Evolutionary conservation across 2,888 invertebrate species (phyloP).

Genomic region (Pristionchus maxplancki): DNA sequence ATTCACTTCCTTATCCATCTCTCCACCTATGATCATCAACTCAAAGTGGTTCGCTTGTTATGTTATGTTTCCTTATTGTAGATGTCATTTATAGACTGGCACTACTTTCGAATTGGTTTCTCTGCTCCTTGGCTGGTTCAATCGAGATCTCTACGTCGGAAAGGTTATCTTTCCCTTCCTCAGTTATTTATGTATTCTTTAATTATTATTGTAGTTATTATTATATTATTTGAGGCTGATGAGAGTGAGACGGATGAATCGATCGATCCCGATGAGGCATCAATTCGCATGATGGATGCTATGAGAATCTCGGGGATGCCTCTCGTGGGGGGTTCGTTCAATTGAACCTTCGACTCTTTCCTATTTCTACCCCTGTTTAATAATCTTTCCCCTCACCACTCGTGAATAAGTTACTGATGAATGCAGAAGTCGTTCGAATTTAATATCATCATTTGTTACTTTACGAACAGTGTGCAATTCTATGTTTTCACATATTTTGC

Average conservation of each 20-base stretch:
- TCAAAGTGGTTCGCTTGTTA: not conserved
- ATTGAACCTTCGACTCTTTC: too few species aligned
- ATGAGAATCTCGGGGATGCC: not conserved
- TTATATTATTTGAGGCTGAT: not conserved
- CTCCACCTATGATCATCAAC: constrained; percentile 3
- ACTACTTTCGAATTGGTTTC: not conserved
- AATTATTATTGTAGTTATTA: not conserved
- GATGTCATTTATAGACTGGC: not conserved
- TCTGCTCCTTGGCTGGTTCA: constrained; percentile 4
- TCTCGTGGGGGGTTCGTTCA: too few species aligned
- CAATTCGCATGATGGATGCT: not conserved
- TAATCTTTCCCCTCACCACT: too few species aligned
- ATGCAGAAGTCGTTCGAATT: too few species aligned
- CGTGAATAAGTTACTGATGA: too few species aligned
- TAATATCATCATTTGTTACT: too few species aligned
- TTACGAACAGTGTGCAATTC: too few species aligned
- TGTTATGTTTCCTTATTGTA: not conserved
- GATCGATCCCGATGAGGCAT: not conserved
- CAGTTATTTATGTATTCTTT: not conserved
- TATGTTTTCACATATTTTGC: too few species aligned
- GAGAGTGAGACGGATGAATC: not conserved
- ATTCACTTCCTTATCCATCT: not conserved
- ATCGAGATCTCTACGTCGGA: not conserved
- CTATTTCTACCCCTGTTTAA: too few species aligned
- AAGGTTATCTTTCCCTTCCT: not conserved